These are phyloP conservation scores for Sebastes schlegelii DNA, from an alignment of 2,113 vertebrate genomes.

Conservation along the genomic window DNA sequence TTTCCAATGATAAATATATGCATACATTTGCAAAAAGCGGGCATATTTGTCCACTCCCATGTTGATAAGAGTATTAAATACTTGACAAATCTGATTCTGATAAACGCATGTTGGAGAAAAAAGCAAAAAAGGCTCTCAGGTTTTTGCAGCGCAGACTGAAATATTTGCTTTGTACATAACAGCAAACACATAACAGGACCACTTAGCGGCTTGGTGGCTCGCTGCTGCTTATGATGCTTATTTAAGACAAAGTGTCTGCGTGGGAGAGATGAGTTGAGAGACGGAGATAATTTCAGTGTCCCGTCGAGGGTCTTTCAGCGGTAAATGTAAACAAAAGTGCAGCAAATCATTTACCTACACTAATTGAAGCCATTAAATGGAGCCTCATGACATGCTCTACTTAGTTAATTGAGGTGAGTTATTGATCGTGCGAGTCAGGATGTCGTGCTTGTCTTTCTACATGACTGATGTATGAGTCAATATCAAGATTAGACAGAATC, in stretches of 20 bases:
- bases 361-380: constrained; percentile 59
- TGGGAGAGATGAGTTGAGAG: constrained; percentile 50
- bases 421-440: constrained; percentile 60
- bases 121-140: not conserved
- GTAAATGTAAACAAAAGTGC: constrained; percentile 60
- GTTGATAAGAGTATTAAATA: too few relatives aligned
- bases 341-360: constrained; percentile 61
- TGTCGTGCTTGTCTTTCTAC: constrained; percentile 14
- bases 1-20: too few relatives aligned
- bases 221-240: constrained; percentile 27
- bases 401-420: constrained; percentile 70
- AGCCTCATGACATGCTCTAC: constrained; percentile 42
- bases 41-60: too few relatives aligned
- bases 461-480: constrained; percentile 38
- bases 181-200: not conserved
- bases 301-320: constrained; percentile 43
- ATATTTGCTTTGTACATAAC: constrained; percentile 7
- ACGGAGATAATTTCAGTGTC: constrained; percentile 9
- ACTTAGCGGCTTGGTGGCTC: not conserved
- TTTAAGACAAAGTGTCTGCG: constrained; percentile 40
- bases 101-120: not conserved
- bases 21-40: too few relatives aligned
- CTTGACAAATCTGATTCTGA: too few relatives aligned
- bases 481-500: constrained; percentile 30
- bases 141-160: not conserved